Evolutionary conservation across 2,113 vertebrate species (phyloP), one percentile per base, ranked within the genome.

Genomic region (Chascanopsetta lugubris): DNA sequence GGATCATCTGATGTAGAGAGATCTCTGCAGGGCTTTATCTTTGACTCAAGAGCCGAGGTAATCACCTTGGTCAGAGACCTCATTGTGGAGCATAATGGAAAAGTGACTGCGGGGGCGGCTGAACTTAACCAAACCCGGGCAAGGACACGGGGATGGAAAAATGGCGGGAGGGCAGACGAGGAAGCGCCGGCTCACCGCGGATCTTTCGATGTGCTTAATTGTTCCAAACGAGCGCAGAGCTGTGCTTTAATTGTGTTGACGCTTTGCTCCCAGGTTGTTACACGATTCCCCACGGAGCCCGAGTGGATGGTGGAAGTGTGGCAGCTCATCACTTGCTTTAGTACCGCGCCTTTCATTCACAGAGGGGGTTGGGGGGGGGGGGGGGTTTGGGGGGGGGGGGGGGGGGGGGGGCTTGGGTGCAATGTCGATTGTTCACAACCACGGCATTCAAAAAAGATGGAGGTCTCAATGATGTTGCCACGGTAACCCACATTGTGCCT

Each of bases 401-500:
- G n/a, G n/a, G n/a, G n/a, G n/a, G n/a, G n/a, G 79, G 88, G 86
- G 82, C 79, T 69, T 79, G 89, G 83, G 77, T 81, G 81, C 81
- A 72, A 77, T 21, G 54, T 55, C 80, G 83, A 86, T 83, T 84
- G 85, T 86, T 88, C 88, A 77, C 86, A 86, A 79, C 83, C 72
- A 61, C 54, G 17, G 72, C 72, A 73, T 75, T 69, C n/a, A 71
- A 75, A 83, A 73, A 83, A 82, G 76, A 82, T 59, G 61, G 69
- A 83, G 77, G 75, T 69, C 77, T 84, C 74, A 84, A 50, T 86
- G 84, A 90, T 86, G 90, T 91, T 91, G 87, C 87, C 87, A 91
- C 78, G 85, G 90, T 88, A 90, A 91, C 88, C 58, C 85, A 88
- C 79, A 84, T 85, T 85, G 79, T 86, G 85, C 77, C 81, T 87